A percentile compares a stretch with the other conserved stretches of the same genome.
phyloP scores from a whole-genome alignment of 2,113 vertebrate genomes.

The Thunnus thynnus region DNA sequence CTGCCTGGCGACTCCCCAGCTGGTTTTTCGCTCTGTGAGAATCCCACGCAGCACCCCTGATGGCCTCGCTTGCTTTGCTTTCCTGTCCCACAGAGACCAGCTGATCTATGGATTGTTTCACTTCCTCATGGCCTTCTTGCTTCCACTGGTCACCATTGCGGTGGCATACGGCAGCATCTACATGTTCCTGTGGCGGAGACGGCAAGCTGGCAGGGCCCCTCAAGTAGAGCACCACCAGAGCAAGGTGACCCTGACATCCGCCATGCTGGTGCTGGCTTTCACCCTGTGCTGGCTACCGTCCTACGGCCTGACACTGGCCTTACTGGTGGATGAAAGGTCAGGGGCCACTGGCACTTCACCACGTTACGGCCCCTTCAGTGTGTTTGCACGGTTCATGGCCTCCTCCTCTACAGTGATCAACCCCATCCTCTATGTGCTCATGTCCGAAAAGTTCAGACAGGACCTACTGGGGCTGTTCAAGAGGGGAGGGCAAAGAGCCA shows the following conservation, averaged over 20 bases:
- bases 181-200: constrained; percentile 71
- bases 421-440: constrained; percentile 84
- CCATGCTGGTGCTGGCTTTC: constrained; percentile 84
- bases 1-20: constrained; percentile 78
- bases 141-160: constrained; percentile 79
- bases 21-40: constrained; percentile 76
- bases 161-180: constrained; percentile 79
- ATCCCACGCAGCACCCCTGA: background rate
- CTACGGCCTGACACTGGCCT: constrained; percentile 78
- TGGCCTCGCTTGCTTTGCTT: constrained; percentile 77
- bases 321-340: constrained; percentile 50
- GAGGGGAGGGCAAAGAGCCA: constrained; percentile 14
- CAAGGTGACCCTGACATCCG: constrained; percentile 81
- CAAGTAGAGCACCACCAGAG: constrained; percentile 83
- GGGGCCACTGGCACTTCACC: constrained; percentile 69
- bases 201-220: constrained; percentile 38
- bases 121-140: constrained; percentile 80
- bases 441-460: constrained; percentile 84
- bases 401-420: constrained; percentile 83
- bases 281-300: constrained; percentile 85
- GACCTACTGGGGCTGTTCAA: constrained; percentile 76
- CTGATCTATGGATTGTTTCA: constrained; percentile 79
- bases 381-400: constrained; percentile 82
- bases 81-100: constrained; percentile 74
- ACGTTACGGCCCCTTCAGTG: constrained; percentile 71